Conservation (phyloP, 2,888 invertebrate genomes). For the Ommatoiulus sabulosus region DNA sequence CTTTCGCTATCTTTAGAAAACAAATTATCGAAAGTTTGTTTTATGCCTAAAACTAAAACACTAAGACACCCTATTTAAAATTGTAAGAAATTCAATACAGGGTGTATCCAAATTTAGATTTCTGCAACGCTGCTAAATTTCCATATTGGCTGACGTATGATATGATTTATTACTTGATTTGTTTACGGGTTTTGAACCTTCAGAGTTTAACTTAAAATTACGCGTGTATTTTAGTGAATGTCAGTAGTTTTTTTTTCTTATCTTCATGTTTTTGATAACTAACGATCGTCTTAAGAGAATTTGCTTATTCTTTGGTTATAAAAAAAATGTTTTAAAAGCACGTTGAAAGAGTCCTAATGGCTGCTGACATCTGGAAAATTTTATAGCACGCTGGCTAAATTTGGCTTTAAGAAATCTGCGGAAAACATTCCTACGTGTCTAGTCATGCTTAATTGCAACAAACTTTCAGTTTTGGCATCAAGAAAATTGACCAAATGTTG, state of each 20-base stretch:
- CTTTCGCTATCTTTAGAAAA: no score
- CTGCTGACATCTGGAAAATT: neutral
- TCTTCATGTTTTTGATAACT: neutral
- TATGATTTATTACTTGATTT: neutral
- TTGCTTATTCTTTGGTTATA: neutral
- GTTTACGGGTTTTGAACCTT: neutral
- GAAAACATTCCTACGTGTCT: neutral
- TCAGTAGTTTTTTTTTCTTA: neutral
- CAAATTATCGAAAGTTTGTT: no score
- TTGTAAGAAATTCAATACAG: neutral
- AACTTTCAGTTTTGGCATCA: no score
- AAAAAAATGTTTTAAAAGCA: conserved; percentile 24
- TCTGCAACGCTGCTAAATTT: neutral
- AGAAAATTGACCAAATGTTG: no score
- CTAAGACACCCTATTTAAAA: neutral
- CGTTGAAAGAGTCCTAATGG: conserved; percentile 13
- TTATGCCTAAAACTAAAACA: no score
- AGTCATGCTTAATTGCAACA: neutral
- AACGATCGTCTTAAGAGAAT: neutral
- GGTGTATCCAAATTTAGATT: neutral
- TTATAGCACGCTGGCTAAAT: neutral
- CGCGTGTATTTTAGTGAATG: neutral
- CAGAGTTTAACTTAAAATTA: neutral
- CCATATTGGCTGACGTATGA: neutral
- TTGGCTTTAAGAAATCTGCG: neutral